Base-by-base conservation (phyloP, 2,113 vertebrate genomes). In the Peromyscus californicus region DNA sequence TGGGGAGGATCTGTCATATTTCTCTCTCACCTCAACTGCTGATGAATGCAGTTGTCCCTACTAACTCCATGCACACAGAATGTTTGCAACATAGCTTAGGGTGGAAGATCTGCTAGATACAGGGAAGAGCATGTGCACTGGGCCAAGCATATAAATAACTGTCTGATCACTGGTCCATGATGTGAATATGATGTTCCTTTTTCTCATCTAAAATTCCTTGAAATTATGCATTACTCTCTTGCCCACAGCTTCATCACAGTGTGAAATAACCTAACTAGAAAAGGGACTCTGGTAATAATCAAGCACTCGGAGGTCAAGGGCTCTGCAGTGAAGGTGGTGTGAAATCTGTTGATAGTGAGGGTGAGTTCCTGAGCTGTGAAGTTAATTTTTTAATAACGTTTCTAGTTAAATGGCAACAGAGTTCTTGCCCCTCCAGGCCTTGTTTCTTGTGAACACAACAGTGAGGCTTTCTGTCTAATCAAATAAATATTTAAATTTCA, bases 241-340 rank as follows among this genome's bases (percentile, higher is more conserved):
- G 75, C 29, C 72, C 57, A 92, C 93, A 82, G 94, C 89, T 96
- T 97, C 82, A 96, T 57, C 36, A 79, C 88, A 95, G 67, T 94
- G 87, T 97, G 85, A 96, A 97, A 97, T 97, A 95, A 94, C 86
- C 48, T 98, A 76, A 76, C 67, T 78, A 63, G 57, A 94, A 93
- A 91, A 97, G 89, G 88, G 76, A 93, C 65, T 76, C 65, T 92
- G 82, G 48, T 48, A 79, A 89, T 97, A 94, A 96, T 96, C 86
- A 94, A 92, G 48, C 39, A 93, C 72, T 69, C 63, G 4, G 76
- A 96, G 45, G 42, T 93, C 63, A 86, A 51, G 7, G 16, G 26
- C 48, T 96, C 90, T 65, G 61, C 76, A 74, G 36, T 83, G 75
- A 95, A 89, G 76, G 96, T 92, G 78, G 79, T 89, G 9, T 92